phyloP scores from a whole-genome alignment of 2,113 vertebrate species.

The Calidris pygmaea region DNA sequence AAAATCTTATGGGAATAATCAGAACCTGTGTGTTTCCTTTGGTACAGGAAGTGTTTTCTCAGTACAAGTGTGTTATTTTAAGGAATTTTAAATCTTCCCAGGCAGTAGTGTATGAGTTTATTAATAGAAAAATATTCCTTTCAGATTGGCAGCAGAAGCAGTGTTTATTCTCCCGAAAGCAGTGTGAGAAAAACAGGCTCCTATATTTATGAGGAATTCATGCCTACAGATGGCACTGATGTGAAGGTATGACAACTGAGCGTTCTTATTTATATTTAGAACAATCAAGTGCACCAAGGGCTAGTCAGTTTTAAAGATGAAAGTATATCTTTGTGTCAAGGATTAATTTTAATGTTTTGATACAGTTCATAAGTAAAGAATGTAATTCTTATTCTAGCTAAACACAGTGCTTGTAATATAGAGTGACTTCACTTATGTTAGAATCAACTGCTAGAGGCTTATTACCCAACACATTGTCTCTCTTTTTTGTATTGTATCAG shows the following conservation, averaged over 20 bases:
- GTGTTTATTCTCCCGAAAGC: slow-evolving; percentile 91
- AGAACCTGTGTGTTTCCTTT: background rate
- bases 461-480: background rate
- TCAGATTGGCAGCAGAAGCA: slow-evolving; percentile 92
- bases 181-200: slow-evolving; percentile 90
- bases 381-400: background rate
- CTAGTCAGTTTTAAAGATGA: background rate
- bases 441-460: background rate
- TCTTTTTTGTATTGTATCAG: background rate
- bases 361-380: background rate
- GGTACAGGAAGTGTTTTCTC: background rate
- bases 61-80: background rate
- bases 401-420: background rate
- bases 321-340: background rate
- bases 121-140: slow-evolving; percentile 46
- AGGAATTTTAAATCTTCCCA: background rate
- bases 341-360: background rate
- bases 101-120: background rate
- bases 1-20: background rate
- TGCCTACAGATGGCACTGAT: slow-evolving; percentile 92
- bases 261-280: background rate
- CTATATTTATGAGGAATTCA: slow-evolving; percentile 92
- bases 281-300: background rate
- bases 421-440: background rate
- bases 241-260: slow-evolving; percentile 79